These are phyloP conservation scores for Coregonus suidteri DNA, from an alignment of 2,797 vertebrate genomes.

Conservation along the genomic window DNA sequence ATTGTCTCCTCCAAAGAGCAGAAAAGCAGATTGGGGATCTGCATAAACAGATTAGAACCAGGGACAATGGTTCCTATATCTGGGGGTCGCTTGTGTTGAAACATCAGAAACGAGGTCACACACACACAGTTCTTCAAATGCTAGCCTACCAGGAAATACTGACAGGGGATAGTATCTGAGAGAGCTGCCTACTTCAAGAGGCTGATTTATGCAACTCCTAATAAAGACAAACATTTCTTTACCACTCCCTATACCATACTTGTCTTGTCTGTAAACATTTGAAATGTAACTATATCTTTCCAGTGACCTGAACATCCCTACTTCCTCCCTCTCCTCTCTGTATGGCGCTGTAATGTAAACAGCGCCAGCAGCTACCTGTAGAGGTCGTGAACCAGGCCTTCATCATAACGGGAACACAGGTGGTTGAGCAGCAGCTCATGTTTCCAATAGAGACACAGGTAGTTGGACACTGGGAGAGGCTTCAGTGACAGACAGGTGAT, in stretches of 20 bases:
- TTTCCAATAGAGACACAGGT: conserved; percentile 83
- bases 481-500: conserved; percentile 87
- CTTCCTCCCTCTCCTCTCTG: not conserved
- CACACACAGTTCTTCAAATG: conserved; percentile 74
- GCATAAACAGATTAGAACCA: conserved; percentile 90
- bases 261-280: not conserved
- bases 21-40: conserved; percentile 81
- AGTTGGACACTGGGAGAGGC: conserved; percentile 84
- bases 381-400: conserved; percentile 80
- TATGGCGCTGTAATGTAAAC: not conserved
- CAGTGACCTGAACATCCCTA: too few relatives aligned
- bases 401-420: conserved; percentile 71
- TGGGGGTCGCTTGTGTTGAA: conserved; percentile 55
- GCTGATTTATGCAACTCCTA: not conserved
- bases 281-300: not conserved
- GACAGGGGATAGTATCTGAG: not conserved
- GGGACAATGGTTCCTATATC: conserved; percentile 81
- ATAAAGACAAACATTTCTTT: not conserved
- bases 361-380: conserved; percentile 79
- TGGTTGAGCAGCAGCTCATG: conserved; percentile 89
- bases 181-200: not conserved
- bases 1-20: conserved; percentile 29
- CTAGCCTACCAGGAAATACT: not conserved
- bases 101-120: conserved; percentile 87
- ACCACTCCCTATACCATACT: not conserved